A percentile compares a stretch with the other conserved stretches of the same genome.
phyloP scores from a whole-genome alignment of 2,888 invertebrate species.

The Cataglyphis cursor region DNA sequence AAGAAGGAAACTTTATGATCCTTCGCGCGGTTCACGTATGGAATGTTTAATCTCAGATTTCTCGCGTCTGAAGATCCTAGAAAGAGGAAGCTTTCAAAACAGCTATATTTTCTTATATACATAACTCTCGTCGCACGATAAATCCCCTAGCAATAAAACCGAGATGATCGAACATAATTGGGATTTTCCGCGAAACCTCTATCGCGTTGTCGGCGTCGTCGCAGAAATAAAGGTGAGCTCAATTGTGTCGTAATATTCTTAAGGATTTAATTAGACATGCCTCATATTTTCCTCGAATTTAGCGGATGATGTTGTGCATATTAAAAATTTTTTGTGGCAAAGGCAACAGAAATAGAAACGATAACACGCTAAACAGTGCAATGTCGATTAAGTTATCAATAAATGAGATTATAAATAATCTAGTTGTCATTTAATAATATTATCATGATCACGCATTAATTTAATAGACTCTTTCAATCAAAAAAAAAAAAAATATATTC shows the following conservation, averaged over 20 bases:
- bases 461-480: not conserved
- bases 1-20: slow-evolving; percentile 26
- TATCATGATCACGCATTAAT: not conserved
- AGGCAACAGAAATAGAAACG: not conserved
- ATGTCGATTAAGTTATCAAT: slow-evolving; percentile 23
- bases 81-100: not conserved
- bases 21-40: not conserved
- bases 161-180: not conserved
- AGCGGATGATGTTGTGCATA: slow-evolving; percentile 13
- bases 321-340: not conserved
- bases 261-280: slow-evolving; percentile 61
- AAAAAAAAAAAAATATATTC: not conserved
- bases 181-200: not conserved
- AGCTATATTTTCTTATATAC: not conserved
- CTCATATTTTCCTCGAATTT: slow-evolving; percentile 18
- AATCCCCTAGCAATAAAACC: not conserved
- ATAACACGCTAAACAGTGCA: not conserved
- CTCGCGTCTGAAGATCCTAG: not conserved
- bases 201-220: not conserved
- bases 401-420: slow-evolving; percentile 52
- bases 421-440: slow-evolving; percentile 39
- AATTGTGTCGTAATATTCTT: slow-evolving; percentile 36
- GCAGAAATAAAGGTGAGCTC: not conserved
- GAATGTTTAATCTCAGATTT: not conserved
- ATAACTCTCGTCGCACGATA: not conserved